Conservation (phyloP, 2,797 vertebrate genomes). For the Coluber constrictor region DNA sequence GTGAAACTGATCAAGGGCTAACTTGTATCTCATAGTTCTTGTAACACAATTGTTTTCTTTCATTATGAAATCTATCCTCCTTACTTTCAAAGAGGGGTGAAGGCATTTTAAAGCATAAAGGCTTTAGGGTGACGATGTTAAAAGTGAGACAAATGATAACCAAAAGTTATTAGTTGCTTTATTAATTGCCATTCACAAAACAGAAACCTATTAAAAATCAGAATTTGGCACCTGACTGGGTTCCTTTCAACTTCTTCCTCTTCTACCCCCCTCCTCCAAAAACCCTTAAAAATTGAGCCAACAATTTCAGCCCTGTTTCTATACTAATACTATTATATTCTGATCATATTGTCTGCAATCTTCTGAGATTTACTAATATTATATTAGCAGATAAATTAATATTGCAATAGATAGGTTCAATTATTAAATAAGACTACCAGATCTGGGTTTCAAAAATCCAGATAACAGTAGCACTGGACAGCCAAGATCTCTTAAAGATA, state of each 20-base stretch:
- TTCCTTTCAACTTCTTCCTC: neutral
- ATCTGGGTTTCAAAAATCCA: neutral
- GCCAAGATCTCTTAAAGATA: neutral
- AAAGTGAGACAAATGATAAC: neutral
- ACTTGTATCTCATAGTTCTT: neutral
- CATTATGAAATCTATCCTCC: neutral
- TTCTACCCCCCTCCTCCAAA: neutral
- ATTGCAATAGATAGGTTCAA: neutral
- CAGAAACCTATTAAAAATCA: neutral
- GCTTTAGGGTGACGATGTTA: neutral
- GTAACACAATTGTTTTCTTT: neutral
- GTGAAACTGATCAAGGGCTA: neutral
- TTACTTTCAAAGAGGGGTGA: neutral
- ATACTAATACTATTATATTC: neutral
- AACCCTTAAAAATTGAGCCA: neutral
- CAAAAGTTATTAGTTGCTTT: neutral
- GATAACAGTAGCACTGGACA: neutral
- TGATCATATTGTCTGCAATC: neutral
- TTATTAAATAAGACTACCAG: neutral
- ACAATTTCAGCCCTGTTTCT: neutral
- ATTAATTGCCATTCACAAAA: neutral
- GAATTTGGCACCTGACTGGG: neutral
- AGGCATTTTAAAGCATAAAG: neutral
- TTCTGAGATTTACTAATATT: neutral
- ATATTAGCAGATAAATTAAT: neutral